Evolutionary conservation across 2,113 vertebrate species (phyloP), one percentile per base, ranked within the genome.

Genomic region (Sarotherodon lohbergeri): DNA sequence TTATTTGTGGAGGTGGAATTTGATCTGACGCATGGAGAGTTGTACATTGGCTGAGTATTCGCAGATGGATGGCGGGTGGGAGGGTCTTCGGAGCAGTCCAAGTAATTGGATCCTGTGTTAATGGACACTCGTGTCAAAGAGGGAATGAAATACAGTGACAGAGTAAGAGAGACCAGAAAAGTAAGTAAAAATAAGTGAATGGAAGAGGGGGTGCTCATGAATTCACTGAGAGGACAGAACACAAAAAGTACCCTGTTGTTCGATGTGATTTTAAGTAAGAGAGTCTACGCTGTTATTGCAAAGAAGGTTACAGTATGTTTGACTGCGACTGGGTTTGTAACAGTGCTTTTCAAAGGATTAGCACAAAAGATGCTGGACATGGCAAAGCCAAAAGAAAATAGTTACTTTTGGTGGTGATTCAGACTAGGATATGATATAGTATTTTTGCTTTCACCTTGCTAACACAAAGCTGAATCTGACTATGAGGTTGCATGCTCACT

Each of bases 1-100:
- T 94, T 93, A 90, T 94, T 94, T 87, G 91, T 89, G 84, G 91
- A 90, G 79, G 78, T 88, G 88, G 90, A 90, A 93, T 91, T 90
- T 93, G 93, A 93, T 91, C 90, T 83, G 91, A 79, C 57, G 11
- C 73, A 5, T 81, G 4, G 66, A 82, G 80, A 59, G 63, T 7
- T 48, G 24, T 73, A 86, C 81, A 90, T 87, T 91, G 92, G 92
- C 86, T 34, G 50, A 84, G 78, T 46, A 4, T 9, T 57, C 5
- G 34, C 54, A 78, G 92, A 89, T 85, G 61, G 79, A 86, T 85
- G 86, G 68, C 39, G 12, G 29, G 85, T 87, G 91, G 91, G 93
- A 83, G 91, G 89, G 81, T 80, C 87, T 36, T 88, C 4, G 1
- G 48, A 90, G 84, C 46, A n/a, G 85, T 78, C 24, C 55, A 7